Evolutionary conservation across 2,113 vertebrate genomes (phyloP), one percentile per base, ranked within the genome.

Genomic region (Leucoraja erinaceus): DNA sequence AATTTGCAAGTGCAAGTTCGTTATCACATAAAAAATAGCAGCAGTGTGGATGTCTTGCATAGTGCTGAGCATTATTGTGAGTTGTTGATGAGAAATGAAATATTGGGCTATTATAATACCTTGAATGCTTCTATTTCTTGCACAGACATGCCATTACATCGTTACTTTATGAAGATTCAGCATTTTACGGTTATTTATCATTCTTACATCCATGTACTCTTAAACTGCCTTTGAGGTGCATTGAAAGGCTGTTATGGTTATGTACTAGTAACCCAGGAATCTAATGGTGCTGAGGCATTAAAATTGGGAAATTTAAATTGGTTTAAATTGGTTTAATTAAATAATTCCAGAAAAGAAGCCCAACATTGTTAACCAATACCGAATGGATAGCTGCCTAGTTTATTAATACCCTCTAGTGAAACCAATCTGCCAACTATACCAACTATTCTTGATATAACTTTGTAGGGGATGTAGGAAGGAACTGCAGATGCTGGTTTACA

Each of bases 21-120:
- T 88, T n/a, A 88, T n/a, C 83, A 88, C 83, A 61, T 20, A 72
- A 72, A 72, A 88, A 59, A 86, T 61, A 86, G 81, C 10, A 86
- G 61, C 11, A 66, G 59, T 88, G 83, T 63, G 63, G 59, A 88
- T 31, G 11, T 63, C 59, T 66, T 31, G n/a, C n/a, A n/a, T n/a
- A 12, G 83, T 18, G 12, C 7, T 88, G 14, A 88, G n/a, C 83
- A n/a, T 88, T 88, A 66, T 6, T 31, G 59, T 63, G 83, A 66
- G 4, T 66, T 88, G 59, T 61, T n/a, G 81, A 86, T 61, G 11
- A 59, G 81, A 86, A 86, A 86, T 63, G 28, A 88, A 88, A 59
- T 66, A 63, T 63, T 63, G 83, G 61, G 5, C 12, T 14, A 28
- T 88, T 77, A 77, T 7, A 77, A 77, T 77, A 10, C 75, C 33